phyloP scores from a whole-genome alignment of 2,797 vertebrate genomes.

The Leptodactylus fallax region DNA sequence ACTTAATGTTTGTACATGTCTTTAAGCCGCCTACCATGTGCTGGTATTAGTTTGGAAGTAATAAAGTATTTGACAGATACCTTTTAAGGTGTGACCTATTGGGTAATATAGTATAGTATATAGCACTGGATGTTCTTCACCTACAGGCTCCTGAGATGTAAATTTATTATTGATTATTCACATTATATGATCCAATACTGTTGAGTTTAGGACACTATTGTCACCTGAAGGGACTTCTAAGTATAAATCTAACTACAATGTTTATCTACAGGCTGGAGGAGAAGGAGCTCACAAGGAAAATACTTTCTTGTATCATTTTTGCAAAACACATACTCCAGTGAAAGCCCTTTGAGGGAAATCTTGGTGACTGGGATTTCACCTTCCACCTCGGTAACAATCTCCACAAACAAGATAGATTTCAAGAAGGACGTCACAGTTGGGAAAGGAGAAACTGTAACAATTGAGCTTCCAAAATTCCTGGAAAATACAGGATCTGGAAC shows the following conservation, averaged over 20 bases:
- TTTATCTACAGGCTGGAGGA: not conserved
- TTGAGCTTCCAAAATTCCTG: not conserved
- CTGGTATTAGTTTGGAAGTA: too few species aligned
- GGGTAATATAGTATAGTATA: too few species aligned
- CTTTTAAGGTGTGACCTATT: too few species aligned
- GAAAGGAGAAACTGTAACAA: constrained; percentile 52
- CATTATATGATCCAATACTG: too few species aligned
- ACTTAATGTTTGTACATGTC: too few species aligned
- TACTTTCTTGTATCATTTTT: constrained; percentile 79
- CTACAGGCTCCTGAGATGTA: too few species aligned
- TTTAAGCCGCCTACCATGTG: too few species aligned
- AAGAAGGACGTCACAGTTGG: constrained; percentile 66
- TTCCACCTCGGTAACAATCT: constrained; percentile 71
- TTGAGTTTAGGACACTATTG: too few species aligned
- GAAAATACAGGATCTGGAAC: not conserved
- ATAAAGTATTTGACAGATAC: too few species aligned
- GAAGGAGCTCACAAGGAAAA: constrained; percentile 62
- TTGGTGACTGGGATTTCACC: constrained; percentile 72
- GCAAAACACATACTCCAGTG: not conserved
- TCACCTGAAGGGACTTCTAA: too few species aligned
- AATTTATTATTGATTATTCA: too few species aligned
- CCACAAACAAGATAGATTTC: constrained; percentile 68
- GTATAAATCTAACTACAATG: not conserved
- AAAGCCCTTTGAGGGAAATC: constrained; percentile 69
- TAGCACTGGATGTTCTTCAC: too few species aligned